Conservation (phyloP, 2,888 invertebrate genomes). For the Ectemnius continuus region DNA sequence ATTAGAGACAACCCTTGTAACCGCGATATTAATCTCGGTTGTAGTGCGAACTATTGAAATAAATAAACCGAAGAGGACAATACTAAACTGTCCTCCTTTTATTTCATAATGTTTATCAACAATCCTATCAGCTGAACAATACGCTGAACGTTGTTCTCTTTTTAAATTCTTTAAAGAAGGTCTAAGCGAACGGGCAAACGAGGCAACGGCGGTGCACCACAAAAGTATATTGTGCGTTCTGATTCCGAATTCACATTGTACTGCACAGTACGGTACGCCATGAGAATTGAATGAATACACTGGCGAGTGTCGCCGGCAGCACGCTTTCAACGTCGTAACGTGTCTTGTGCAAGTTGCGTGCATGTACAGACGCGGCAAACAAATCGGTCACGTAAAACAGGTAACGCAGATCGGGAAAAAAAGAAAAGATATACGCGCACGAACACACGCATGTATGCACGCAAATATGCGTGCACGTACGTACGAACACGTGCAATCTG, state of each 20-base stretch:
- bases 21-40: neutral
- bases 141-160: too few species aligned
- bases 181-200: too few species aligned
- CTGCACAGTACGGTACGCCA: neutral
- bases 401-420: conserved; percentile 8
- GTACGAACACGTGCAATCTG: conserved; percentile 13
- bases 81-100: neutral
- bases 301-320: conserved; percentile 18
- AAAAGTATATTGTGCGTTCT: too few species aligned
- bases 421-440: neutral
- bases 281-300: neutral
- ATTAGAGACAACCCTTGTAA: neutral
- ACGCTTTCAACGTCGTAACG: neutral
- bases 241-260: neutral
- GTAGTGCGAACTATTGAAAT: neutral
- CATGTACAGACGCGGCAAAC: conserved; percentile 10
- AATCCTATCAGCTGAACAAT: too few species aligned
- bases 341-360: conserved; percentile 13
- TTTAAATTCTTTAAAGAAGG: too few species aligned
- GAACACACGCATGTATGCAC: conserved; percentile 8
- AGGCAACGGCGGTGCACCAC: too few species aligned
- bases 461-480: too few species aligned
- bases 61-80: neutral
- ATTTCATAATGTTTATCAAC: too few species aligned
- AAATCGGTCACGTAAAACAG: conserved; percentile 9